Evolutionary conservation across 1,140 invertebrate genomes (phyloP).

Genomic region (Mercenaria mercenaria): DNA sequence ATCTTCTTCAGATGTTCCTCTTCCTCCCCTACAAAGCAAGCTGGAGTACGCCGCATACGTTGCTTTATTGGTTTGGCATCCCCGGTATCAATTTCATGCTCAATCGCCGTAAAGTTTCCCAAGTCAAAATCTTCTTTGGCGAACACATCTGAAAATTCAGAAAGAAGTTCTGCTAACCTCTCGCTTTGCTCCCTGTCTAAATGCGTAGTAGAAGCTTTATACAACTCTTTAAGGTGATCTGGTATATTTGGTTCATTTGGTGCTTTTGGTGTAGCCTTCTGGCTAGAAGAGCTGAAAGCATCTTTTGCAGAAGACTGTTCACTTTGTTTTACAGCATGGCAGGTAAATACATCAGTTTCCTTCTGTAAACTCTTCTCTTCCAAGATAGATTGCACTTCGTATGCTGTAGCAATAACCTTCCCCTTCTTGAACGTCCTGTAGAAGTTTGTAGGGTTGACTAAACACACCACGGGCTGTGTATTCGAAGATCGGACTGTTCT

Average conservation of each 20-base stretch:
- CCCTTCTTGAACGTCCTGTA: conserved; percentile 28
- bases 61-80: conserved; percentile 14
- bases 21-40: conserved; percentile 6
- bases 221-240: neutral
- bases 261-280: neutral
- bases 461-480: neutral
- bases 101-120: neutral
- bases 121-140: neutral
- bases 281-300: neutral
- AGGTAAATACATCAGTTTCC: neutral
- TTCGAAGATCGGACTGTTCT: neutral
- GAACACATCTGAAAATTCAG: neutral
- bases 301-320: neutral
- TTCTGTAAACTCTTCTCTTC: neutral
- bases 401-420: conserved; percentile 1
- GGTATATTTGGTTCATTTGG: neutral
- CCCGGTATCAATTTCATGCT: neutral
- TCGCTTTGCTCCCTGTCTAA: neutral
- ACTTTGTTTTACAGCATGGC: neutral
- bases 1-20: conserved; percentile 10
- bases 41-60: neutral
- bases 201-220: neutral
- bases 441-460: conserved; percentile 21
- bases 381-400: neutral
- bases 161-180: neutral